A percentile compares a stretch with the other conserved stretches of the same genome.
These are phyloP conservation scores for Gerosis bhagava DNA, from an alignment of 2,888 invertebrate genomes.

Conservation along the genomic window DNA sequence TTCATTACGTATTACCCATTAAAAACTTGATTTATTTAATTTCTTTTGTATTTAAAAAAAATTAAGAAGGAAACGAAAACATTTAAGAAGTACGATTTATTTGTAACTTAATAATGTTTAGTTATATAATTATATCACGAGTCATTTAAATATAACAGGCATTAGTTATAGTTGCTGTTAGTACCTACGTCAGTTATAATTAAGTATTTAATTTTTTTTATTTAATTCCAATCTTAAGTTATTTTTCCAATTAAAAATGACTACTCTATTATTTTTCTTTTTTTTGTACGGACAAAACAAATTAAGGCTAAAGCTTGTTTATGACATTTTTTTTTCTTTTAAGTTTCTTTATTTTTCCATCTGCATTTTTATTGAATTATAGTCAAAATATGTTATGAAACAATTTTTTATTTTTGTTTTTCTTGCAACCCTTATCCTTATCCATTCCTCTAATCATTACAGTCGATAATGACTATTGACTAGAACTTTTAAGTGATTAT, in stretches of 20 bases:
- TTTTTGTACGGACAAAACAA: slow-evolving; percentile 71
- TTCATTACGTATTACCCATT: slow-evolving; percentile 79
- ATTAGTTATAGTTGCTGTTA: slow-evolving; percentile 73
- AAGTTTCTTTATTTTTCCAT: slow-evolving; percentile 80
- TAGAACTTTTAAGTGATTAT: too few relatives aligned
- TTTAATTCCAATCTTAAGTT: slow-evolving; percentile 78
- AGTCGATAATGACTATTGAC: too few relatives aligned
- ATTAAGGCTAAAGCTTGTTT: slow-evolving; percentile 75
- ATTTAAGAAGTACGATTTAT: slow-evolving; percentile 68
- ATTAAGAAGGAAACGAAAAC: too few relatives aligned
- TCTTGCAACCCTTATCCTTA: slow-evolving; percentile 26
- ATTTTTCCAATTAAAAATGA: slow-evolving; percentile 74
- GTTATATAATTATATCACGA: slow-evolving; percentile 73
- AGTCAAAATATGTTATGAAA: slow-evolving; percentile 79
- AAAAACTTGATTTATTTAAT: slow-evolving; percentile 80
- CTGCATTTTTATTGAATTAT: slow-evolving; percentile 82
- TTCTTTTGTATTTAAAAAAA: slow-evolving; percentile 79
- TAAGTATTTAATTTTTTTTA: slow-evolving; percentile 82
- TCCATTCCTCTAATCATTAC: slow-evolving; percentile 26
- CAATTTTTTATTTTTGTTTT: slow-evolving; percentile 54
- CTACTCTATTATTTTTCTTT: slow-evolving; percentile 68
- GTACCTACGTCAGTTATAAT: slow-evolving; percentile 77
- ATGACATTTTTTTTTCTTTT: slow-evolving; percentile 75
- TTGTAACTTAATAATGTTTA: slow-evolving; percentile 74
- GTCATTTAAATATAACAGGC: slow-evolving; percentile 80